Conservation (phyloP, 2,113 vertebrate species). For the Gymnogyps californianus region DNA sequence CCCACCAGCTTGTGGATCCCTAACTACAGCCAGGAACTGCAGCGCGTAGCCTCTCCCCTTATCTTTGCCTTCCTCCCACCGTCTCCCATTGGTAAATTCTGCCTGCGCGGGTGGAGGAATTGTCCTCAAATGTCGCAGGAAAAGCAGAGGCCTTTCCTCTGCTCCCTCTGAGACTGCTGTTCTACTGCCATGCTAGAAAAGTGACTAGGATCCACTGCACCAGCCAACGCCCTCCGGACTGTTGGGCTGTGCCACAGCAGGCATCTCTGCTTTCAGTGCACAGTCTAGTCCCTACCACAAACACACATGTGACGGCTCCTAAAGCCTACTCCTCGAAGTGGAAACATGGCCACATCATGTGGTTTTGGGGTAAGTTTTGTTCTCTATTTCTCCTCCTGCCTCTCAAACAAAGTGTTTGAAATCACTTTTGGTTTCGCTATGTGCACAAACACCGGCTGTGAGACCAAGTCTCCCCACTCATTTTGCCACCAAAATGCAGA, state of each 20-base stretch:
- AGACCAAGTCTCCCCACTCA: background rate
- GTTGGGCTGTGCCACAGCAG: fast-evolving
- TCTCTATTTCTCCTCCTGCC: background rate
- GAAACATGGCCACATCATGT: background rate
- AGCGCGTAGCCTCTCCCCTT: background rate
- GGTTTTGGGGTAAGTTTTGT: background rate
- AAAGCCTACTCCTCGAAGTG: background rate
- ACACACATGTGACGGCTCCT: fast-evolving
- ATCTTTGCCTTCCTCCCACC: background rate
- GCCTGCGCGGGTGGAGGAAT: background rate
- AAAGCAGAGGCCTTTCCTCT: background rate
- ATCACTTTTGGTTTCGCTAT: background rate
- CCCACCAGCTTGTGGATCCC: background rate
- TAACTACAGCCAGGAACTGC: background rate
- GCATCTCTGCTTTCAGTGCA: background rate
- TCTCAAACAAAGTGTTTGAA: background rate
- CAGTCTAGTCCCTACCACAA: background rate
- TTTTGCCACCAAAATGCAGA: background rate
- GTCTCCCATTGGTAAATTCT: background rate
- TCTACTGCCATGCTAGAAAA: background rate
- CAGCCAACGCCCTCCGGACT: background rate
- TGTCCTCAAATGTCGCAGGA: background rate
- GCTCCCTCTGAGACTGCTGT: background rate
- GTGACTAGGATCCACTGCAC: background rate
- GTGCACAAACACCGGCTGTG: fast-evolving